Base-by-base conservation (phyloP, 2,888 invertebrate genomes). In the Caenorhabditis sinica region DNA sequence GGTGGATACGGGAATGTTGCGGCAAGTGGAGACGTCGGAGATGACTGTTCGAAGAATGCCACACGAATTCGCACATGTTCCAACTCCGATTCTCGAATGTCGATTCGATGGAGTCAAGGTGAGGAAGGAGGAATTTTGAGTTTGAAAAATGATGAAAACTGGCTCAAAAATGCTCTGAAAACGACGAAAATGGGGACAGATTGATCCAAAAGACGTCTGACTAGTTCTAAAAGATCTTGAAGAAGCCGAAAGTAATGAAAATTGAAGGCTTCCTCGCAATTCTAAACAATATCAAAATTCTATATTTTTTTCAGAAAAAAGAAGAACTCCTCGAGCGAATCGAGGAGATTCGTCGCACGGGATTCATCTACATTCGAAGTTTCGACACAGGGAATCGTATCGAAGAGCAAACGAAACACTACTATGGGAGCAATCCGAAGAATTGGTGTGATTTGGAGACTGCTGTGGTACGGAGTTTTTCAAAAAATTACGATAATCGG, bases 1-100 rank as follows among this genome's bases (percentile, higher is more conserved):
- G 25, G n/a, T 77, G 0, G 77, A 77, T 20, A 60, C 77, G 3
- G 77, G 77, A 51, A 63, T 28, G 61, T 43, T 77, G 13, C 11
- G 69, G 23, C 20, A 15, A 11, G 36, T 45, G 36, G 36, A 20
- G 33, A 51, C 51, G 23, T 15, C 6, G 2, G 5, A 17, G 0
- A 15, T 15, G 11, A 61, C 40, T 0, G 61, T 71, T 0, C 13
- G 49, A 25, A 8, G 23, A 20, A 36, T 77, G 40, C 61, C 58
- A 1, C 49, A 63, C 1, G 20, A 20, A 23, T 71, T 61, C 30
- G 77, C 66, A 2, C 6, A 11, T n/a, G 23, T 53, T 0, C 51
- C 68, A 0, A 33, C 51, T 0, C 56, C 66, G 2, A 68, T 76
- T 40, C 13, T 76, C 0, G 60, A 76, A 40, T 36, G 60, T 4